A percentile compares a stretch with the other conserved stretches of the same genome.
Evolutionary conservation across 1,140 invertebrate species (phyloP).

Genomic region (Wasmannia auropunctata): DNA sequence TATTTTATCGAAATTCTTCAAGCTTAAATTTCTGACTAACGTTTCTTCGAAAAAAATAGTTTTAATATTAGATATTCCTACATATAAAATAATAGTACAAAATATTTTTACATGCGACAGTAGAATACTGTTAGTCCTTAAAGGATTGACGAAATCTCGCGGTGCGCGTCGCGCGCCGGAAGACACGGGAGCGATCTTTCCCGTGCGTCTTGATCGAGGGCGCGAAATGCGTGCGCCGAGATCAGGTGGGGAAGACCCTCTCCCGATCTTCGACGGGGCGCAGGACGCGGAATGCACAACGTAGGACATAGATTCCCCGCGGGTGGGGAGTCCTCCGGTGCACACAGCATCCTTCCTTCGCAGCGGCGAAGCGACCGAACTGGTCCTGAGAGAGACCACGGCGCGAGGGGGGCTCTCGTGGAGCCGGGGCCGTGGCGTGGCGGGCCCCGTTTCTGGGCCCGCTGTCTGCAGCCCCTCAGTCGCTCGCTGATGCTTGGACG

Average conservation of each 20-base stretch:
- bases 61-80: background rate
- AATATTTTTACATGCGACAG: background rate
- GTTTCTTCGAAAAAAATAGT: background rate
- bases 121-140: background rate
- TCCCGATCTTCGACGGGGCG: background rate
- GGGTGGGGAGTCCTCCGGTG: constrained; percentile 50
- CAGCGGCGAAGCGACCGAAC: constrained; percentile 79
- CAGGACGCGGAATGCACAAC: constrained; percentile 51
- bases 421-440: constrained; percentile 65
- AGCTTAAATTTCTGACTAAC: background rate
- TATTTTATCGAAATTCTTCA: background rate
- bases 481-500: constrained; percentile 80
- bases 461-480: constrained; percentile 79
- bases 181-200: constrained; percentile 23
- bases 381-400: constrained; percentile 79
- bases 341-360: constrained; percentile 76
- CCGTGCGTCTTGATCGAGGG: constrained; percentile 26
- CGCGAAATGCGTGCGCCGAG: constrained; percentile 42
- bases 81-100: background rate
- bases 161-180: background rate
- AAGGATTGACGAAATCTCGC: background rate
- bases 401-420: constrained; percentile 73
- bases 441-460: constrained; percentile 75
- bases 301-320: constrained; percentile 39
- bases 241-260: constrained; percentile 33